These are phyloP conservation scores for Pantherophis guttatus DNA, from an alignment of 2,113 vertebrate species.

Conservation along the genomic window DNA sequence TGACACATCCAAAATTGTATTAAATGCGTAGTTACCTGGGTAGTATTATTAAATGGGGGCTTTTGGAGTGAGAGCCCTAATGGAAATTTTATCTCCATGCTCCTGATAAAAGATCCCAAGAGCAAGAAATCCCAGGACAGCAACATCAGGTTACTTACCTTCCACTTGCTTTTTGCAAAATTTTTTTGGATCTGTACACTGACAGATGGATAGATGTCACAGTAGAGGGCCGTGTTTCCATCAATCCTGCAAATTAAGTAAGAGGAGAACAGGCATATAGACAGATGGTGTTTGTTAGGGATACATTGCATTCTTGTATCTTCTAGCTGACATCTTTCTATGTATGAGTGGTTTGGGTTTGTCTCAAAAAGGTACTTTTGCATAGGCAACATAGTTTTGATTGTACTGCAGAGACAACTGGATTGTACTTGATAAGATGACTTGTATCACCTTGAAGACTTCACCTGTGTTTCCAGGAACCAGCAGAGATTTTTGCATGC, in stretches of 20 bases:
- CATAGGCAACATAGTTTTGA: background rate
- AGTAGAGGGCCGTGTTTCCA: conserved; percentile 80
- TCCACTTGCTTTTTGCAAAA: conserved; percentile 93
- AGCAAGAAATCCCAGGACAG: background rate
- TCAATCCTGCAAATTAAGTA: conserved; percentile 80
- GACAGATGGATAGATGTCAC: conserved; percentile 87
- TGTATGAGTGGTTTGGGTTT: conserved; percentile 29
- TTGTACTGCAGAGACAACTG: background rate
- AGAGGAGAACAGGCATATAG: conserved; percentile 46
- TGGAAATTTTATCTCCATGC: background rate
- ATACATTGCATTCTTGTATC: conserved; percentile 55
- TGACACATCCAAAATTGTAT: background rate
- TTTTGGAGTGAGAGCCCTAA: background rate
- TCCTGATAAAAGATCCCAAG: background rate
- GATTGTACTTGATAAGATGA: background rate
- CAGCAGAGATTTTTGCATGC: background rate
- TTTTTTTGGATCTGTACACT: conserved; percentile 90
- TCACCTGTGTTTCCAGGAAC: background rate
- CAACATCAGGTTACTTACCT: conserved; percentile 69
- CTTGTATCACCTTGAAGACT: background rate
- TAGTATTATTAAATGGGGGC: accelerated
- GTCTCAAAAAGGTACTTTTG: background rate
- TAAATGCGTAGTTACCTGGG: background rate
- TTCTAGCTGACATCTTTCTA: conserved; percentile 46
- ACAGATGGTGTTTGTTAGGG: conserved; percentile 62